Percentiles rank a stretch among this genome's conserved stretches.
Evolutionary conservation across 2,797 vertebrate genomes (phyloP).

Genomic region (Ptychadena robeensis): DNA sequence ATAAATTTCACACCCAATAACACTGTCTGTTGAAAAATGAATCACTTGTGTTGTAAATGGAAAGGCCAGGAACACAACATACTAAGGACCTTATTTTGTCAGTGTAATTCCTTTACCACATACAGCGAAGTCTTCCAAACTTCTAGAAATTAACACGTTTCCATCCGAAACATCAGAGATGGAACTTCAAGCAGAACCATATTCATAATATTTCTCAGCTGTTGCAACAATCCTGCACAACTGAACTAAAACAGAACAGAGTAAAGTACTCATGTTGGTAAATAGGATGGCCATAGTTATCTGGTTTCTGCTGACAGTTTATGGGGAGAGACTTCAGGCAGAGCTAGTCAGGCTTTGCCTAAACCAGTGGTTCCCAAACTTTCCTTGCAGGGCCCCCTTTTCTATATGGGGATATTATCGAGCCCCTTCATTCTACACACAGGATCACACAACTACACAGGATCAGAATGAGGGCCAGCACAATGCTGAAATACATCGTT

Average conservation of each 20-base stretch:
- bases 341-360: background rate
- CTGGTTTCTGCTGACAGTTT: background rate
- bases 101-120: conserved; percentile 57
- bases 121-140: conserved; percentile 43
- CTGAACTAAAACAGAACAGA: background rate
- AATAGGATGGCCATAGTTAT: background rate
- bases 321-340: background rate
- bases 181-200: background rate
- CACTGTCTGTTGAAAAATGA: conserved; percentile 64
- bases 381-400: background rate
- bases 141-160: conserved; percentile 56
- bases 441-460: no score
- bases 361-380: background rate
- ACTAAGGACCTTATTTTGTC: conserved; percentile 64
- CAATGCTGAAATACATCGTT: no score
- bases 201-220: background rate
- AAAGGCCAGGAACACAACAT: conserved; percentile 67
- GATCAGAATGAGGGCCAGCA: no score
- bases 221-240: background rate
- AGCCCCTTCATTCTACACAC: no score
- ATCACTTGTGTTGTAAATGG: conserved; percentile 67
- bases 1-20: conserved; percentile 64
- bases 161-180: conserved; percentile 30
- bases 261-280: background rate
- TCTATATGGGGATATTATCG: no score